Percentiles rank a stretch among this genome's conserved stretches.
These are phyloP conservation scores for Rotaria macrura DNA, from an alignment of 2,888 invertebrate species.

Conservation along the genomic window DNA sequence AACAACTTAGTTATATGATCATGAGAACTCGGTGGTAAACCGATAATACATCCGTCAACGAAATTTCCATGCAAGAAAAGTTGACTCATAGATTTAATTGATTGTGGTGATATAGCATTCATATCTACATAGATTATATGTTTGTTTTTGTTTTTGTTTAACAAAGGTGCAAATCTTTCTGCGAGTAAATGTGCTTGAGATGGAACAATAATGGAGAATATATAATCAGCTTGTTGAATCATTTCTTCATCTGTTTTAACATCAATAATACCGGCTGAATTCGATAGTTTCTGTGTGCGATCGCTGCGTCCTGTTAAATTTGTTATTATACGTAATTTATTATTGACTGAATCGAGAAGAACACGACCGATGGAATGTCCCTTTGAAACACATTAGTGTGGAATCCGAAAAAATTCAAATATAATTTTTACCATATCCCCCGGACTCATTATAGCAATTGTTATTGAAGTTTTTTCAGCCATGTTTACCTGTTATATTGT, in stretches of 20 bases:
- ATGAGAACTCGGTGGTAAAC: neutral
- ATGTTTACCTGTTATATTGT: neutral
- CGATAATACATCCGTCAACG: neutral
- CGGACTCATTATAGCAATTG: neutral
- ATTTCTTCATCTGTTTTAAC: neutral
- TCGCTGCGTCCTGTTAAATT: neutral
- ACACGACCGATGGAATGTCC: neutral
- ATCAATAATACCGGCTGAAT: neutral
- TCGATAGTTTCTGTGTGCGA: neutral
- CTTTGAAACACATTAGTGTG: neutral
- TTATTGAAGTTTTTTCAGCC: neutral
- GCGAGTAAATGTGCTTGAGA: neutral
- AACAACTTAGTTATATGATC: neutral
- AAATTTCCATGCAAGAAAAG: neutral
- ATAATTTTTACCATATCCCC: neutral
- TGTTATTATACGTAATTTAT: neutral
- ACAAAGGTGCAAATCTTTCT: neutral
- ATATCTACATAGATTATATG: neutral
- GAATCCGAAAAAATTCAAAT: neutral
- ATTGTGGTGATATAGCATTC: neutral
- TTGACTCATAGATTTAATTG: neutral
- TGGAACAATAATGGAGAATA: neutral
- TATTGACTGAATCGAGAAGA: neutral
- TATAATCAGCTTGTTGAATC: neutral
- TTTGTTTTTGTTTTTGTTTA: neutral